A percentile compares a stretch with the other conserved stretches of the same genome.
These are phyloP conservation scores for Drosophila eohydei DNA, from an alignment of 2,888 invertebrate species.

Conservation along the genomic window DNA sequence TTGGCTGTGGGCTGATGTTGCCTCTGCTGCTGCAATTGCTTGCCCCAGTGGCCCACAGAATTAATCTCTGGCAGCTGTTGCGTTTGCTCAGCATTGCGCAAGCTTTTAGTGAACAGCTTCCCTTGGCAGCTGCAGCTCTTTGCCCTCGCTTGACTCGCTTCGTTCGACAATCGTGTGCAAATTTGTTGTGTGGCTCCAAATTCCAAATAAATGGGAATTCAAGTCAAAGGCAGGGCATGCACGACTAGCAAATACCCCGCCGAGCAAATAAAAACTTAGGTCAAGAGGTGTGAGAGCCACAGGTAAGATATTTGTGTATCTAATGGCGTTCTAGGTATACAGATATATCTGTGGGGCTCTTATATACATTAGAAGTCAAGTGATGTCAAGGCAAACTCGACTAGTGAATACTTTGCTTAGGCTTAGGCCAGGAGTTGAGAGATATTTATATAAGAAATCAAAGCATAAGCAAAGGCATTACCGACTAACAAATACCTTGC, in stretches of 20 bases:
- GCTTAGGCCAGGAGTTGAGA: not conserved
- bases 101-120: constrained; percentile 40
- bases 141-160: constrained; percentile 1
- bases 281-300: not conserved
- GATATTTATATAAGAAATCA: too few species aligned
- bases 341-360: not conserved
- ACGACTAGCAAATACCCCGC: constrained; percentile 17
- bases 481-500: not conserved
- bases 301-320: not conserved
- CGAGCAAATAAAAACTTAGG: not conserved
- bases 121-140: not conserved
- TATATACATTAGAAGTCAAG: not conserved
- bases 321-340: not conserved
- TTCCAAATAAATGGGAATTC: constrained; percentile 25
- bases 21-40: constrained; percentile 6
- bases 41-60: constrained; percentile 66
- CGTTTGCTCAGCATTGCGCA: constrained; percentile 45
- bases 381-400: not conserved
- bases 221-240: not conserved
- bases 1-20: constrained; percentile 16
- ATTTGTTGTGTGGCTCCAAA: constrained; percentile 53
- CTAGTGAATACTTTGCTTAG: not conserved
- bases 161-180: constrained; percentile 50
- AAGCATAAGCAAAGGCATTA: not conserved
- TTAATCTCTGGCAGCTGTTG: constrained; percentile 32